phyloP scores from a whole-genome alignment of 2,797 vertebrate species.

The Morelia viridis region DNA sequence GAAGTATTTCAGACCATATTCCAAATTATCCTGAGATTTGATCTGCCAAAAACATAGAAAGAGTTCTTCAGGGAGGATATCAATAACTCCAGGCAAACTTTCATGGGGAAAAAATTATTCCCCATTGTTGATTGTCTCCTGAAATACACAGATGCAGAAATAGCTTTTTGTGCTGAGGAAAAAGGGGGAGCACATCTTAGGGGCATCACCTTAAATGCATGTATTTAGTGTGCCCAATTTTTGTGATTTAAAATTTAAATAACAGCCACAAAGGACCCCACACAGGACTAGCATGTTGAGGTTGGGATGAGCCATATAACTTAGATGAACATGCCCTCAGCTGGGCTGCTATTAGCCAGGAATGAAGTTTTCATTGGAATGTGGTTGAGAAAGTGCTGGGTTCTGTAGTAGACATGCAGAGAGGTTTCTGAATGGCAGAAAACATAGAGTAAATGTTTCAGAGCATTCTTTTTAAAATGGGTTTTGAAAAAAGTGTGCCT shows the following conservation, averaged over 20 bases:
- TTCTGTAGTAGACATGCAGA: too few species aligned
- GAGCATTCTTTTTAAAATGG: too few species aligned
- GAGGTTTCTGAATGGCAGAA: too few species aligned
- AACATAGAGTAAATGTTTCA: too few species aligned
- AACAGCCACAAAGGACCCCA: not conserved
- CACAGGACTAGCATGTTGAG: not conserved
- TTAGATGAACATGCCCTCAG: not conserved
- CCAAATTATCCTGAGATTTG: not conserved
- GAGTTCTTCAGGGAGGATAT: not conserved
- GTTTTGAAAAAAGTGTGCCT: too few species aligned
- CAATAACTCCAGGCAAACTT: not conserved
- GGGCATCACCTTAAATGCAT: not conserved
- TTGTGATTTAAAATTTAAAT: too few species aligned
- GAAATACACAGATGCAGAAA: not conserved
- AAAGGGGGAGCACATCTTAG: not conserved
- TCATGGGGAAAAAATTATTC: not conserved
- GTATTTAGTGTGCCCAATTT: not conserved
- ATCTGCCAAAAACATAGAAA: not conserved
- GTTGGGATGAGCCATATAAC: not conserved
- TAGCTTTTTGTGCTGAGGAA: not conserved
- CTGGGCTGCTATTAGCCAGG: not conserved
- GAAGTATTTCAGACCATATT: not conserved
- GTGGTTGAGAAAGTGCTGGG: too few species aligned
- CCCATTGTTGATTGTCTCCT: not conserved
- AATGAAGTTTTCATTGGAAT: not conserved